Evolutionary conservation across 2,113 vertebrate genomes (phyloP), one percentile per base, ranked within the genome.

Genomic region (Leucoraja erinaceus): DNA sequence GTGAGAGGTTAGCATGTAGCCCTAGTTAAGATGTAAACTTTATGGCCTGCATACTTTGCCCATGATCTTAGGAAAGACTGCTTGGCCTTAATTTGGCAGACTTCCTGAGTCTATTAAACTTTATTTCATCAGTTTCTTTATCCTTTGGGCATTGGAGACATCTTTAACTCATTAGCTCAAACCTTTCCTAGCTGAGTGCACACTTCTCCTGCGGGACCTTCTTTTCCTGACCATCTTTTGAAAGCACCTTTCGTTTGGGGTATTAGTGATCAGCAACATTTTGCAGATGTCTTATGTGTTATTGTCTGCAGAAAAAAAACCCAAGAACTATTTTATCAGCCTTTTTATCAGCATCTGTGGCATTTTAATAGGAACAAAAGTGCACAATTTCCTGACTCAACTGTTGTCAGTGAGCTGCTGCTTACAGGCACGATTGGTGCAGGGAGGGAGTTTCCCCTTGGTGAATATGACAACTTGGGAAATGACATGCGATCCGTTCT

Each of bases 41-140:
- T 88, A 88, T 31, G 59, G 59, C 59, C 83, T 88, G 61, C 83
- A 88, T 88, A 66, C 83, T 88, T 31, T 63, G 59, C 59, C 59
- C 83, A 88, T 88, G 83, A 63, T 86, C 28, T 86, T 86, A 86
- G 83, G 83, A 86, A 86, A 61, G 56, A 86, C 83, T 61, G 83
- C n/a, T 63, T 88, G 14, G 1, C 59, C 83, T 88, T 88, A 88
- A 88, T 88, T 88, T 63, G 83, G 59, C 83, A 88, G 83, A 88
- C 83, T 88, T 88, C 83, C 83, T 88, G 83, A 63, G n/a, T 8
- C 83, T 88, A 88, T 88, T 88, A 88, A 88, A 88, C 83, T 88
- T 88, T 88, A 88, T 63, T 88, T 88, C 83, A 88, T 88, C 83
- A 63, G 83, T 16, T 88, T 16, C 83, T 88, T 88, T 63, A 61